Base-by-base conservation (phyloP, 2,888 invertebrate genomes). In the Steromphala cineraria region DNA sequence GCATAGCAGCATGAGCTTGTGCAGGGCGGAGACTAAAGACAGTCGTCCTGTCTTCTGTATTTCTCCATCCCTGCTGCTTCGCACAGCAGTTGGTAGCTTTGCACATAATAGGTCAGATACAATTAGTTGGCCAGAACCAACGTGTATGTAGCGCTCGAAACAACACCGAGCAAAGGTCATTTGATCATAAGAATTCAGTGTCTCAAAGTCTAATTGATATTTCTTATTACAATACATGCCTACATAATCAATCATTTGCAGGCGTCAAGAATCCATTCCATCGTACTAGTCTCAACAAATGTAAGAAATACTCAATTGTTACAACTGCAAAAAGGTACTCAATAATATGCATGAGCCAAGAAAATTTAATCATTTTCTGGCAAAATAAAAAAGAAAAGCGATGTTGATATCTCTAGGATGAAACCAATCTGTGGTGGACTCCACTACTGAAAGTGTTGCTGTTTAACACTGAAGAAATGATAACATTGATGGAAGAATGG, bases 1-100 rank as follows among this genome's bases (percentile, higher is more conserved):
- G 75, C 75, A 75, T 75, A 75, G 75, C 75, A 75, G 52, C 75
- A 75, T 46, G 24, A 75, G 75, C 52, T 52, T 24, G n/a, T 24
- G 52, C 40, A 24, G 40, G 46, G 24, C 24, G 24, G 75, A 46
- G 75, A 75, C 53, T n/a, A 24, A 15, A 21, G 28, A 62, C 62
- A 7, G 28, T 62, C 62, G 28, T 28, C 28, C n/a, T n/a, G n/a
- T 24, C 46, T 5, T 46, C 46, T 7, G 56, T 19, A 24, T 28
- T 8, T 24, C 28, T 62, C 62, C 24, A 15, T 62, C 62, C 62
- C 62, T 28, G 28, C 46, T 62, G 62, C 62, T 24, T 62, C 62
- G 24, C 28, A 62, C 62, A 62, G 62, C 62, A 62, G 62, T 62
- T 62, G 62, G 62, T 62, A 62, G 62, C 62, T 62, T 62, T 62